Percentiles rank a stretch among this genome's conserved stretches.
phyloP scores from a whole-genome alignment of 2,797 vertebrate genomes.

The Moxostoma hubbsi region DNA sequence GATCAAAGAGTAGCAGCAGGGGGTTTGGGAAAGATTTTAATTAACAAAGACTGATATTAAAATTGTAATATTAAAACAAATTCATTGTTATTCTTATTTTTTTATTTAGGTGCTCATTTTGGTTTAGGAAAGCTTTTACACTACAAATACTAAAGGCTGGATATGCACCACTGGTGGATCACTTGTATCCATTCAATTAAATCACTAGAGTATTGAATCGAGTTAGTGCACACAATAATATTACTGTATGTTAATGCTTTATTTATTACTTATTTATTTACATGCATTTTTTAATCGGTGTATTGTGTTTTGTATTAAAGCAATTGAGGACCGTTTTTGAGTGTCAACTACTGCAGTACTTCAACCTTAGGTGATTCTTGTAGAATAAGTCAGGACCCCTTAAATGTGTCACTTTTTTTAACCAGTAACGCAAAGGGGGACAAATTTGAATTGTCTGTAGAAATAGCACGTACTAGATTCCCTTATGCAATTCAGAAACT shows the following conservation, averaged over 20 bases:
- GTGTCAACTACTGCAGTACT: neutral
- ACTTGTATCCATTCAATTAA: neutral
- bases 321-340: neutral
- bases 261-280: conserved; percentile 33
- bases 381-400: neutral
- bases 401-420: conserved; percentile 20
- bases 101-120: neutral
- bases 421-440: neutral
- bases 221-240: neutral
- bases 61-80: neutral
- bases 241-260: conserved; percentile 1
- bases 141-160: neutral
- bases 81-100: neutral
- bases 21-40: neutral
- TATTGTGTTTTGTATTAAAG: neutral
- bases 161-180: neutral
- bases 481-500: conserved; percentile 35
- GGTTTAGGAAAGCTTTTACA: neutral
- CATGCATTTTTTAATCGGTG: neutral
- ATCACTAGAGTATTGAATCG: neutral
- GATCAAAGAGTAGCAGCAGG: neutral
- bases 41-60: neutral
- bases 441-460: neutral
- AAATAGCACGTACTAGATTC: neutral
- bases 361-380: neutral